These are phyloP conservation scores for Fundulus diaphanus DNA, from an alignment of 2,797 vertebrate genomes.

Conservation along the genomic window DNA sequence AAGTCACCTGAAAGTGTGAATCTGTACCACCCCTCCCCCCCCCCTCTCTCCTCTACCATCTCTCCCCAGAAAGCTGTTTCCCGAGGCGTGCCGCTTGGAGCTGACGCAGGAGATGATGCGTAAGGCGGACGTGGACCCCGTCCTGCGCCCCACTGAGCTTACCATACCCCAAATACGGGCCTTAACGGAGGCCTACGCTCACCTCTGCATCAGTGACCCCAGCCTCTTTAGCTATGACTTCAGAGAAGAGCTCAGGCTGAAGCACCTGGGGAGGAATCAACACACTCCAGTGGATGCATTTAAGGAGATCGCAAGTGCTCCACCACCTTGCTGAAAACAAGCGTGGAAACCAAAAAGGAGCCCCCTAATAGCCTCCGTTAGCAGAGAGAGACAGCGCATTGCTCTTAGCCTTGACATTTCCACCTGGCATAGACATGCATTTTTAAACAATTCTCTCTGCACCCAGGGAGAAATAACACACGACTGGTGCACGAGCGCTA, in stretches of 20 bases:
- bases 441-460: slow-evolving; percentile 59
- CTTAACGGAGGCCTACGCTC: slow-evolving; percentile 86
- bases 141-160: slow-evolving; percentile 86
- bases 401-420: slow-evolving; percentile 75
- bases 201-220: slow-evolving; percentile 82
- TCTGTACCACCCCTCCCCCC: slow-evolving; percentile 18
- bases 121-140: slow-evolving; percentile 89
- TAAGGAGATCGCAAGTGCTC: slow-evolving; percentile 15
- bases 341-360: slow-evolving; percentile 24
- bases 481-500: slow-evolving; percentile 5
- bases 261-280: slow-evolving; percentile 31
- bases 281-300: neutral
- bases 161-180: slow-evolving; percentile 86
- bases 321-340: slow-evolving; percentile 25
- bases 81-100: slow-evolving; percentile 82
- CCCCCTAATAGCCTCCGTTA: slow-evolving; percentile 55
- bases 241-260: slow-evolving; percentile 87
- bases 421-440: slow-evolving; percentile 74
- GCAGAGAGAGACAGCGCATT: slow-evolving; percentile 56
- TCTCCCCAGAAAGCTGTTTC: slow-evolving; percentile 90
- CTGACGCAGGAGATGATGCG: slow-evolving; percentile 85
- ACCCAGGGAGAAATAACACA: slow-evolving; percentile 37
- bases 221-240: slow-evolving; percentile 85
- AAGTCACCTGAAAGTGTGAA: slow-evolving; percentile 51
- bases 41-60: no score